phyloP scores from a whole-genome alignment of 2,888 invertebrate species.

The Leptinotarsa tumamoca region DNA sequence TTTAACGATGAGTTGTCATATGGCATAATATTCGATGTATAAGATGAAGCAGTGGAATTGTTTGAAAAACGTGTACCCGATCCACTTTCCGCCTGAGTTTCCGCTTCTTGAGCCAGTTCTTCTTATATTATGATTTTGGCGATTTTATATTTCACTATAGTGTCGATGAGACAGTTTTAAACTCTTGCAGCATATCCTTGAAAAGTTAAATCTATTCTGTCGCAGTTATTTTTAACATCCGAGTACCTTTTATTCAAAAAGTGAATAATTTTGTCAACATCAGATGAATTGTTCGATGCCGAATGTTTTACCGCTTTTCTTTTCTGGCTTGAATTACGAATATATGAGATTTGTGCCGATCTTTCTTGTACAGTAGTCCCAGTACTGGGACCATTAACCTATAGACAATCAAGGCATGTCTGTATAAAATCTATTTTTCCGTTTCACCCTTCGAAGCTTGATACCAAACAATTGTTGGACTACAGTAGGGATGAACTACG shows the following conservation, averaged over 20 bases:
- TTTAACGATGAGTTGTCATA: slow-evolving; percentile 6
- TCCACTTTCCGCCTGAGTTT: slow-evolving; percentile 23
- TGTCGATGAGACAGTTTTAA: slow-evolving; percentile 34
- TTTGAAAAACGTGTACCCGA: slow-evolving; percentile 3
- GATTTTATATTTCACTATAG: slow-evolving; percentile 38
- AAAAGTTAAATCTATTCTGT: slow-evolving; percentile 15
- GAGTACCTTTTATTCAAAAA: background rate
- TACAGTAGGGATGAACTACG: no score
- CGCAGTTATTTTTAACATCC: no score
- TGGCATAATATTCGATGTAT: background rate
- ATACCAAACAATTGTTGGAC: no score
- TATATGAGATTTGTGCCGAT: no score
- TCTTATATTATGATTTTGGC: slow-evolving; percentile 38
- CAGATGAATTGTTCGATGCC: slow-evolving; percentile 3
- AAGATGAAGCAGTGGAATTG: no score
- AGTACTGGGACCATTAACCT: no score
- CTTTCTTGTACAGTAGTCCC: no score
- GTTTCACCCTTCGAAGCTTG: no score
- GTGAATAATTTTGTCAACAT: slow-evolving; percentile 26
- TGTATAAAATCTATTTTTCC: no score
- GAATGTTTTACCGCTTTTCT: no score
- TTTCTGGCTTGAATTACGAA: no score
- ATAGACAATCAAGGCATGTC: no score
- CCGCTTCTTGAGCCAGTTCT: slow-evolving; percentile 24
- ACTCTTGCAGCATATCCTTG: slow-evolving; percentile 27